Base-by-base conservation (phyloP, 64 coral and sea anemone species). In the Catalaphyllia jardinei region DNA sequence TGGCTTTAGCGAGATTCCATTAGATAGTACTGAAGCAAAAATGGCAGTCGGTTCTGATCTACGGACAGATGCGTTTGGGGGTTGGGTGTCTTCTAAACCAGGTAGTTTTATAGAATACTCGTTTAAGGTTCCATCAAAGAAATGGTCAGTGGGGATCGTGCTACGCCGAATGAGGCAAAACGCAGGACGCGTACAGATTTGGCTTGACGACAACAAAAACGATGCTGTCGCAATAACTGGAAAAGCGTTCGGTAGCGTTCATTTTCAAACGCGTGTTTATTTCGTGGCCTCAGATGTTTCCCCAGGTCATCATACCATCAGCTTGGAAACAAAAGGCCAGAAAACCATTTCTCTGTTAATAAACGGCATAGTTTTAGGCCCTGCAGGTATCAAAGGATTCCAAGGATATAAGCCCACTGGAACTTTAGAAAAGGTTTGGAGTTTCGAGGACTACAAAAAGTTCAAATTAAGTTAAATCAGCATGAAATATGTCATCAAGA, bases 21-120 rank as follows among this genome's bases (percentile, higher is more conserved):
- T 78, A 33, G 15, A 77, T 10, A 77, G 42, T 18, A 15, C 38
- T 27, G 35, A 75, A 29, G 74, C 74, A 25, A 89, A 78, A 31
- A 50, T 77, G 57, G 54, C 33, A 4, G 14, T 75, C n/a, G 60
- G 14, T n/a, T 59, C n/a, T n/a, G 29, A 30, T 13, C 42, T 35
- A 17, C 71, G 86, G 18, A 54, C 25, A 12, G 86, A 88, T 62
- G 49, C 86, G 8, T 88, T 88, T 76, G 86, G 86, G 6, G 86
- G 86, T 9, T 88, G 86, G 86, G 20, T 6, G n/a, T 76, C 86
- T 13, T 4, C 1, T 15, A 31, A 10, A 2, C 52, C 28, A 29
- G 29, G 60, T 3, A 78, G 57, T 10, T 14, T 89, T 9, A 67
- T 78, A 3, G 28, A 79, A 42, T 76, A 62, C 29, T 78, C 55